Evolutionary conservation across 2,113 vertebrate species (phyloP), one percentile per base, ranked within the genome.

Genomic region (Delphinus delphis): DNA sequence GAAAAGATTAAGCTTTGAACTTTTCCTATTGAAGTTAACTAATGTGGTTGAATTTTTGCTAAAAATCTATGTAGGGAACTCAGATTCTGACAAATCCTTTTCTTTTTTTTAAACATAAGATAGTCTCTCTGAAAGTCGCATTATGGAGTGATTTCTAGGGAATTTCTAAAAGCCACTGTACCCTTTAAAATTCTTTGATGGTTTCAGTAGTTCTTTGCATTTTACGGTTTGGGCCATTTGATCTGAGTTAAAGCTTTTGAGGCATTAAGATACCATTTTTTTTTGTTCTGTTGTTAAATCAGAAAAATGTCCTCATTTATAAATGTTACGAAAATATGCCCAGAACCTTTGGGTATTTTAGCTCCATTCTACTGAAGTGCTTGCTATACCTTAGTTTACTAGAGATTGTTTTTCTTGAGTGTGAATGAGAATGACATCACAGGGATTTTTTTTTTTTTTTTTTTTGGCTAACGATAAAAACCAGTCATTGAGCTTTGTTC

Each of bases 391-490:
- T 82, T 88, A 83, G 68, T 97, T 96, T 93, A 81, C 84, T 68
- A 90, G 95, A 97, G 76, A 53, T 65, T 97, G 76, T 77, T 96
- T 97, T 97, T 95, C 36, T 71, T 93, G 81, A 92, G 96, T 96
- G 95, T 97, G 97, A 97, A 96, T 98, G 70, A 97, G 85, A 96
- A 84, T 97, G 98, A 96, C 94, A 92, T 93, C 94, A 97, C 44
- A 90, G 31, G 26, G 63, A 2, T 67, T 68, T 55, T 26, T 96
- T 91, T 79, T 65, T 26, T 96, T 79, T 65, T 33, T 26, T 87
- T 73, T 55, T 8, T 33, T 26, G 62, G 81, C 94, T 97, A 90
- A 94, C 90, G 96, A 68, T 91, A 95, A 90, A 96, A 98, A 95
- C 88, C 85, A 96, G 79, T 84, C 97, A 97, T 85, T 67, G 97